Percentiles rank a stretch among this genome's conserved stretches.
These are phyloP conservation scores for Eurystomus gularis DNA, from an alignment of 2,113 vertebrate species.

Conservation along the genomic window DNA sequence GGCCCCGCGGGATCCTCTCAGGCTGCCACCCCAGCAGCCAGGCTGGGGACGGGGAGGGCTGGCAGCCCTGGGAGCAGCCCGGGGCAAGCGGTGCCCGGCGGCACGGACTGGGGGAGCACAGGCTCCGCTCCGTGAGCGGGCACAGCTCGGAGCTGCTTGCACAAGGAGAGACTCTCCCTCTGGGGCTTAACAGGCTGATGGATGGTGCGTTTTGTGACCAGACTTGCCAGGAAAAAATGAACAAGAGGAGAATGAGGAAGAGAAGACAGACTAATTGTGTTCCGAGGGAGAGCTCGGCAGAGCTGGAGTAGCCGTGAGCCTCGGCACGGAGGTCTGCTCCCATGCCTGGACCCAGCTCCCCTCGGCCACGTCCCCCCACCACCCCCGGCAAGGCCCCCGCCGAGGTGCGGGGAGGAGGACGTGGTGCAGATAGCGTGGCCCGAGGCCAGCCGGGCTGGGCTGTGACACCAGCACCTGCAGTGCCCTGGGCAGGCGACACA, in stretches of 20 bases:
- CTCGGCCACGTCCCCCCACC: not conserved
- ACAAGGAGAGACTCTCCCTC: not conserved
- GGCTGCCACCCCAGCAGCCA: not conserved
- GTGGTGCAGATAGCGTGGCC: not conserved
- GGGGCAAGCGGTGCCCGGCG: not conserved
- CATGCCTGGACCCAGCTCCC: too few relatives aligned
- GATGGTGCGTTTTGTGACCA: not conserved
- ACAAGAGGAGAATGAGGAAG: not conserved
- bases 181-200: not conserved
- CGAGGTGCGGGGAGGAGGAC: not conserved
- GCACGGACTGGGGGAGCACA: not conserved
- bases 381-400: not conserved
- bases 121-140: not conserved
- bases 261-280: not conserved
- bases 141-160: not conserved
- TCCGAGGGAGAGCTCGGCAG: not conserved
- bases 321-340: not conserved
- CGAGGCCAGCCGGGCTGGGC: not conserved
- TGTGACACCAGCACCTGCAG: not conserved
- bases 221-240: not conserved
- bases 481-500: rapidly evolving
- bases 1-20: too few relatives aligned
- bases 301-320: not conserved
- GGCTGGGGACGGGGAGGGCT: not conserved
- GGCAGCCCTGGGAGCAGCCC: too few relatives aligned